Base-by-base conservation (phyloP, 2,113 vertebrate species). In the Dolichallabes microphthalmus region DNA sequence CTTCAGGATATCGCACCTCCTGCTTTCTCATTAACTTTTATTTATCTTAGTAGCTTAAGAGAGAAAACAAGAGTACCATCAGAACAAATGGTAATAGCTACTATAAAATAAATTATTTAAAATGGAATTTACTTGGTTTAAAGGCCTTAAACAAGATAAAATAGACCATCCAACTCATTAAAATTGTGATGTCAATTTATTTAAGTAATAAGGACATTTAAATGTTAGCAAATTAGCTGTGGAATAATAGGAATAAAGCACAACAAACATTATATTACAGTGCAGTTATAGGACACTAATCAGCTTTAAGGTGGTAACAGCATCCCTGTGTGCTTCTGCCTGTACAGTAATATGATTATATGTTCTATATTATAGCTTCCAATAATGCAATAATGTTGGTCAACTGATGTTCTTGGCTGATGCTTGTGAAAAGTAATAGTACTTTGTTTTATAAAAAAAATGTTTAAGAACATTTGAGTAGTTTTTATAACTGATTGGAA, bases 401-500 rank as follows among this genome's bases (percentile, higher is more conserved):
- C 50, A 14, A 53, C 8, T 27, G 9, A 76, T 76, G 14, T 50
- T 74, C 71, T 2, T 0, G 39, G 39, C 71, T 50, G 71, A 25
- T 50, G 11, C 5, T 50, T 6, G 20, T 17, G 50, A 76, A 27
- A 76, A 76, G 73, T 53, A 7, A 27, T 53, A 25, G 35, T 6
- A 74, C 14, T 45, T 73, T 25, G 69, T 50, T 73, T 73, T 71
- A 7, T 15, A 13, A 52, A 53, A n/a, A 74, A 2, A 17, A 27
- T 27, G 1, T 53, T 53, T 76, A 14, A 27, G 6, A 76, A 53
- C 27, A 45, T 39, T 11, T 12, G 22, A 50, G 71, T 53, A 4
- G 50, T 17, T 76, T 53, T 76, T 14, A 17, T 76, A 27, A 53
- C 73, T 76, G 50, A 76, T 76, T 76, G 53, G 73, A 76, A 76